phyloP scores from a whole-genome alignment of 2,888 invertebrate genomes.

The Incurvaria masculella region DNA sequence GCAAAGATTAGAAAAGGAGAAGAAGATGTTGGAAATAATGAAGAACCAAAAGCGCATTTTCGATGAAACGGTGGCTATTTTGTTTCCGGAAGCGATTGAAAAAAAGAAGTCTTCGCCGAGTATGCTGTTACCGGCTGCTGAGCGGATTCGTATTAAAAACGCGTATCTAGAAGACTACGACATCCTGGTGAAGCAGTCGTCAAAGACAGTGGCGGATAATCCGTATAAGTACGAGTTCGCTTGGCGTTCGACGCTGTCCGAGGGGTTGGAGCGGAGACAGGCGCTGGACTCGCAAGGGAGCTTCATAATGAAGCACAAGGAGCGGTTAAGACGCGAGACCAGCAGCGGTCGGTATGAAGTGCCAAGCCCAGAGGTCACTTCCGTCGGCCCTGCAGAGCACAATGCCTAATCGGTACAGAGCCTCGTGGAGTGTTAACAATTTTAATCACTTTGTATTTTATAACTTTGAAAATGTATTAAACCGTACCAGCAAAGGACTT shows the following conservation, averaged over 20 bases:
- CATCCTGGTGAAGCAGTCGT: slow-evolving; percentile 26
- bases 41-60: slow-evolving; percentile 61
- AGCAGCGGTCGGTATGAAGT: slow-evolving; percentile 23
- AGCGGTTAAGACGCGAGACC: too few relatives aligned
- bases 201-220: slow-evolving; percentile 40
- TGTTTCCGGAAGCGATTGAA: slow-evolving; percentile 60
- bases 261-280: slow-evolving; percentile 47
- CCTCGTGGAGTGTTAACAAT: too few relatives aligned
- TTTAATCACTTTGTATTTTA: too few relatives aligned
- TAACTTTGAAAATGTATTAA: too few relatives aligned
- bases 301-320: slow-evolving; percentile 33
- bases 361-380: slow-evolving; percentile 3
- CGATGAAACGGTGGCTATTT: slow-evolving; percentile 59
- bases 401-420: too few relatives aligned
- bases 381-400: not conserved
- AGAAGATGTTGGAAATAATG: slow-evolving; percentile 55
- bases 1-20: slow-evolving; percentile 55
- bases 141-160: slow-evolving; percentile 28
- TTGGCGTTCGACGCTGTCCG: slow-evolving; percentile 53
- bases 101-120: slow-evolving; percentile 39
- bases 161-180: slow-evolving; percentile 38
- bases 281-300: slow-evolving; percentile 39
- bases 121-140: slow-evolving; percentile 41
- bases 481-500: too few relatives aligned
- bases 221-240: slow-evolving; percentile 49